These are phyloP conservation scores for Falco berigora DNA, from an alignment of 2,797 vertebrate species.

Conservation along the genomic window DNA sequence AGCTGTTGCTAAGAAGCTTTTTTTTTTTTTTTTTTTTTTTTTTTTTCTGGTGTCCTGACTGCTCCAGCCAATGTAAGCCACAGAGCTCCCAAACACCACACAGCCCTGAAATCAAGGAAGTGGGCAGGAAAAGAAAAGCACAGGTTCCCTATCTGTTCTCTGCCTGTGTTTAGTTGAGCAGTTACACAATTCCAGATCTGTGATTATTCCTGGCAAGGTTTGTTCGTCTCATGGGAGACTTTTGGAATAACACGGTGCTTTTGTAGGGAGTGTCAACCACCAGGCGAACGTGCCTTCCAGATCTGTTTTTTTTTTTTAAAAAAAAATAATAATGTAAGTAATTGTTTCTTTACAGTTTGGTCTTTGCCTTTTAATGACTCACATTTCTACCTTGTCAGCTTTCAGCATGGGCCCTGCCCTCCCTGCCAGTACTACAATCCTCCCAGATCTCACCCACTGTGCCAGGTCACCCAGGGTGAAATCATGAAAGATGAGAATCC, in stretches of 20 bases:
- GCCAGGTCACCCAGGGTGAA: conserved; percentile 45
- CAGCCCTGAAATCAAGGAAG: not conserved
- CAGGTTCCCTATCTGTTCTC: not conserved
- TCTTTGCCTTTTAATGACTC: conserved; percentile 49
- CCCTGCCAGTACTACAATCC: conserved; percentile 34
- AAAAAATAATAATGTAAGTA: not conserved
- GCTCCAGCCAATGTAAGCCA: not conserved
- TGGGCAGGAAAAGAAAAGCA: conserved; percentile 18
- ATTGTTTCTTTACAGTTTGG: conserved; percentile 37
- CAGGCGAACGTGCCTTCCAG: conserved; percentile 34
- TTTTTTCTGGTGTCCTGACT: not conserved
- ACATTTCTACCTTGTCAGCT: conserved; percentile 47
- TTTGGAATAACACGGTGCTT: not conserved
- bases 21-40: not conserved
- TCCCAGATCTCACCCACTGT: conserved; percentile 25
- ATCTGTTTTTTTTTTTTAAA: not conserved
- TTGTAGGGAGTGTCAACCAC: conserved; percentile 34
- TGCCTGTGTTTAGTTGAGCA: not conserved
- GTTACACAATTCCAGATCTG: not conserved
- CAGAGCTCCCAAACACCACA: rapidly evolving
- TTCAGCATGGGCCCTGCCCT: conserved; percentile 45
- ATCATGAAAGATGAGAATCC: not conserved
- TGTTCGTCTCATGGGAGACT: conserved; percentile 41
- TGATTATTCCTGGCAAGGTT: conserved; percentile 46
- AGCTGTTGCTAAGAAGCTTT: conserved; percentile 2